Evolutionary conservation across 2,888 invertebrate species (phyloP).

Genomic region (Chloromyia formosa): DNA sequence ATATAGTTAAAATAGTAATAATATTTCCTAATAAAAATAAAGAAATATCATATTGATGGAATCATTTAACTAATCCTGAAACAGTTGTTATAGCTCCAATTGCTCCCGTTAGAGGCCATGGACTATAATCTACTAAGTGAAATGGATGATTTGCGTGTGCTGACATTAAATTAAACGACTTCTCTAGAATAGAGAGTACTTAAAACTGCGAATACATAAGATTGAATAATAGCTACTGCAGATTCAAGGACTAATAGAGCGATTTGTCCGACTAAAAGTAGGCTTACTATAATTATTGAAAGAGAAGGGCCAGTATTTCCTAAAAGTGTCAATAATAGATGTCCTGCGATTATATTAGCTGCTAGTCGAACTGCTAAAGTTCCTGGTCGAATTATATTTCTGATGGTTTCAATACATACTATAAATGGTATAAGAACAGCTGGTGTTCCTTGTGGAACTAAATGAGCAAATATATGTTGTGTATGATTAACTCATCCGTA

Average conservation of each 20-base stretch:
- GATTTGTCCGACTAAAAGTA: conserved; percentile 62
- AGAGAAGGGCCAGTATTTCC: conserved; percentile 63
- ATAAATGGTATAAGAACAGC: conserved; percentile 74
- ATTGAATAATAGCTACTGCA: conserved; percentile 69
- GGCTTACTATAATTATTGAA: conserved; percentile 52
- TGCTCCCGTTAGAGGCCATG: conserved; percentile 72
- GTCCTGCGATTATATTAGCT: conserved; percentile 82
- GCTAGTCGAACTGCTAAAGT: conserved; percentile 76
- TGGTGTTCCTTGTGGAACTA: conserved; percentile 76
- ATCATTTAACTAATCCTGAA: conserved; percentile 71
- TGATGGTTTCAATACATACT: conserved; percentile 79
- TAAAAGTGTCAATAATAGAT: conserved; percentile 72
- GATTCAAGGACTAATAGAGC: conserved; percentile 66
- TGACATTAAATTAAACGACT: conserved; percentile 67
- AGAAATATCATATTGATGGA: conserved; percentile 67
- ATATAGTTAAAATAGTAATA: conserved; percentile 65
- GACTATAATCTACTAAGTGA: conserved; percentile 73
- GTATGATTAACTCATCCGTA: conserved; percentile 72
- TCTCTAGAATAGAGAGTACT: conserved; percentile 74
- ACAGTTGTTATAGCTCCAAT: conserved; percentile 69
- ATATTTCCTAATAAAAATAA: conserved; percentile 66
- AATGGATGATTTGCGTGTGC: conserved; percentile 70
- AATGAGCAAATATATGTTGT: conserved; percentile 72
- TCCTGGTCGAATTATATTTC: conserved; percentile 75
- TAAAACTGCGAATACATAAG: conserved; percentile 71